phyloP scores from a whole-genome alignment of 2,888 invertebrate species.

The Cheiracanthium punctorium region DNA sequence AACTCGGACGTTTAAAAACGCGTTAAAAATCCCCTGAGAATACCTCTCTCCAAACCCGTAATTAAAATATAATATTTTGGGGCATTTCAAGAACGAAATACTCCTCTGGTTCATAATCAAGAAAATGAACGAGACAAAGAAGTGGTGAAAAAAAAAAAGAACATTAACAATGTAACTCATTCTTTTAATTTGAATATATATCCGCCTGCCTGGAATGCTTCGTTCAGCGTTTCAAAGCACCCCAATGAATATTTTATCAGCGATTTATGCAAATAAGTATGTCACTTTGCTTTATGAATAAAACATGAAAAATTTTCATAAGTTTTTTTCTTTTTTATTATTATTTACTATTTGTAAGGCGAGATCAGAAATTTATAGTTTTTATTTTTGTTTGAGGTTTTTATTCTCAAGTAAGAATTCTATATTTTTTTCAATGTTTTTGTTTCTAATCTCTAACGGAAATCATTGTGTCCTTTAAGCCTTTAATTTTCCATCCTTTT shows the following conservation, averaged over 20 bases:
- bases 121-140: conserved; percentile 4
- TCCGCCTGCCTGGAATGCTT: background rate
- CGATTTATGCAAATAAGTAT: conserved; percentile 59
- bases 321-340: no score
- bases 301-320: conserved; percentile 41
- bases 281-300: conserved; percentile 61
- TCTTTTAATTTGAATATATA: conserved; percentile 47
- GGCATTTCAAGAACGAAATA: conserved; percentile 37
- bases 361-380: conserved; percentile 22
- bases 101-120: conserved; percentile 25
- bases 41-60: conserved; percentile 9
- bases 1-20: background rate
- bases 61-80: conserved; percentile 56
- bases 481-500: conserved; percentile 20
- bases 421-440: no score
- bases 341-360: background rate
- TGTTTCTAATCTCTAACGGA: background rate
- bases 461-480: conserved; percentile 33
- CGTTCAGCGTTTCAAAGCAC: conserved; percentile 31
- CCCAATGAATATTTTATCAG: conserved; percentile 61
- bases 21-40: conserved; percentile 25
- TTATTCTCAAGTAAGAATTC: no score
- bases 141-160: conserved; percentile 23
- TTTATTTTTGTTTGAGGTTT: no score
- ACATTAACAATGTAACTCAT: conserved; percentile 49